Conservation (phyloP, 2,888 invertebrate genomes). For the Gymnocheta viridis region DNA sequence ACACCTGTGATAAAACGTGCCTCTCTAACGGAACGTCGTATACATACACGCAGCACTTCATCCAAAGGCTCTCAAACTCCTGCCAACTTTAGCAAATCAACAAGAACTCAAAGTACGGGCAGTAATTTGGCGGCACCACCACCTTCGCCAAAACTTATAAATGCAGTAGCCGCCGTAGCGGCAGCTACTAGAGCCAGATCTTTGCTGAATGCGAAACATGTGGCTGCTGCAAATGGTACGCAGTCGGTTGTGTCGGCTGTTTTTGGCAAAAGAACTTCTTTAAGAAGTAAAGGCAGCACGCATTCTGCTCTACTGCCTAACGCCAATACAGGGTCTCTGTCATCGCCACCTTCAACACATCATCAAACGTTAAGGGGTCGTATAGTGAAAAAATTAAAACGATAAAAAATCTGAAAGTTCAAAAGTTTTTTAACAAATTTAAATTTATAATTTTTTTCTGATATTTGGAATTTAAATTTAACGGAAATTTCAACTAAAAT, state of each 20-base stretch:
- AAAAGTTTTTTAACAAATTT: slow-evolving; percentile 26
- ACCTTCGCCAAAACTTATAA: slow-evolving; percentile 78
- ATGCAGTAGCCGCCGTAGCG: slow-evolving; percentile 73
- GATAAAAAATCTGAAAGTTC: slow-evolving; percentile 17
- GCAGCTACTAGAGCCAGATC: slow-evolving; percentile 71
- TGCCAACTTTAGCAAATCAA: slow-evolving; percentile 74
- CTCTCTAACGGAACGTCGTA: slow-evolving; percentile 67
- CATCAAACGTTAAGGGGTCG: slow-evolving; percentile 68
- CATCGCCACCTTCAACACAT: slow-evolving; percentile 18
- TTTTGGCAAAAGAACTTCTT: slow-evolving; percentile 74
- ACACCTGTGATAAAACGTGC: slow-evolving; percentile 69
- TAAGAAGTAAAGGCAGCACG: slow-evolving; percentile 53
- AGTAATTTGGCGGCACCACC: slow-evolving; percentile 74
- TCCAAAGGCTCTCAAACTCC: slow-evolving; percentile 65
- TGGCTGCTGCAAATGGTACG: slow-evolving; percentile 51
- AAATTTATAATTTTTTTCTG: background rate
- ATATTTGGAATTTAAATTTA: background rate
- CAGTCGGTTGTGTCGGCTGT: slow-evolving; percentile 68
- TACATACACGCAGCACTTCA: slow-evolving; percentile 62
- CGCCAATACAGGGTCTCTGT: slow-evolving; percentile 43
- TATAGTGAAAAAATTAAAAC: slow-evolving; percentile 63
- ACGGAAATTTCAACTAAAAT: too few relatives aligned
- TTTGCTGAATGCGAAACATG: slow-evolving; percentile 66
- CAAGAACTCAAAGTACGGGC: slow-evolving; percentile 74
- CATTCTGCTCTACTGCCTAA: slow-evolving; percentile 52